Evolutionary conservation across 2,113 vertebrate genomes (phyloP).

Genomic region (Gymnorhina tibicen): DNA sequence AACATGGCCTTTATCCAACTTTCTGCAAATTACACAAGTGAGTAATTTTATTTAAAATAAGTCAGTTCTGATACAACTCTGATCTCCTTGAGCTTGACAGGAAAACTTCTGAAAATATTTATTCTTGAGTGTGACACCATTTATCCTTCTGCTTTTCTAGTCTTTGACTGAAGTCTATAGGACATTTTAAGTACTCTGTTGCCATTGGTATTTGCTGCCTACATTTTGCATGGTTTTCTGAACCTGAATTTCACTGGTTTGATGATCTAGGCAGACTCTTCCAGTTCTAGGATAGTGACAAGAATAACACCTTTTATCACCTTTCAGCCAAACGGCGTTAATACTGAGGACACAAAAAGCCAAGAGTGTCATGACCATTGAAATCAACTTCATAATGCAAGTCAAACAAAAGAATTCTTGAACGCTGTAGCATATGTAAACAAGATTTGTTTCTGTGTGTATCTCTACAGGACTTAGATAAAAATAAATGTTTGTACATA

Average conservation of each 20-base stretch:
- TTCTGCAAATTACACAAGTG: neutral
- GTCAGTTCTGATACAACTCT: neutral
- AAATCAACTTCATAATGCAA: neutral
- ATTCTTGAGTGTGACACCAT: neutral
- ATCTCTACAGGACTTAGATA: neutral
- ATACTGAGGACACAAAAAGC: neutral
- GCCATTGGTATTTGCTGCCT: neutral
- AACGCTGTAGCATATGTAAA: accelerated
- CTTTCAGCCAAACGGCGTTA: neutral
- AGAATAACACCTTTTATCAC: neutral
- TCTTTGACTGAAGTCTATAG: neutral
- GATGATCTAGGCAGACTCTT: neutral
- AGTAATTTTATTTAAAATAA: constrained; percentile 14
- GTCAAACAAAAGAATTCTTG: neutral
- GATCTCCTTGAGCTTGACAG: neutral
- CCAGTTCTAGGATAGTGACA: neutral
- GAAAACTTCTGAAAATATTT: neutral
- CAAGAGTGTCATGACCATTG: neutral
- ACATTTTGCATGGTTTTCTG: neutral
- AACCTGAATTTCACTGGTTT: neutral
- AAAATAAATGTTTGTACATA: neutral
- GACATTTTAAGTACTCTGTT: neutral
- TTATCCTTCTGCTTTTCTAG: neutral
- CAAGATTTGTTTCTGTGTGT: neutral
- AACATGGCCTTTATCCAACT: neutral